Percentiles rank a stretch among this genome's conserved stretches.
phyloP scores from a whole-genome alignment of 1,140 invertebrate genomes.

The Drosophila kanapiae region DNA sequence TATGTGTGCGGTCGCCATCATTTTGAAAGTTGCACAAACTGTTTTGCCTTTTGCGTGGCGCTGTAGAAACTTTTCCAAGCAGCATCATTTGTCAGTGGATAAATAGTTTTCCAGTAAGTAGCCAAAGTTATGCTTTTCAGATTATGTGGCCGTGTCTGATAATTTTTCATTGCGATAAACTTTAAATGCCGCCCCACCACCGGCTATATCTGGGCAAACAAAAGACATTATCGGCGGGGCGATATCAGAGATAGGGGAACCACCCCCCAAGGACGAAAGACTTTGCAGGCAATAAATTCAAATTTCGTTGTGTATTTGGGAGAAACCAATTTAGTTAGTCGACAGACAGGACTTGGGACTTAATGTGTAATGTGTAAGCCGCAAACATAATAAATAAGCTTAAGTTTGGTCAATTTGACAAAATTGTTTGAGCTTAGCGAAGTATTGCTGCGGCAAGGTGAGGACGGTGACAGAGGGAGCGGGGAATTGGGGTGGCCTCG shows the following conservation, averaged over 20 bases:
- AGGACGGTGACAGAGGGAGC: neutral
- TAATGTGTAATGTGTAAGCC: conserved; percentile 78
- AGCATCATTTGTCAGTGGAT: conserved; percentile 83
- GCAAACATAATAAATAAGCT: conserved; percentile 83
- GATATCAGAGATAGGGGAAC: conserved; percentile 24
- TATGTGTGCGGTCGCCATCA: conserved; percentile 28
- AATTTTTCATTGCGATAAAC: conserved; percentile 77
- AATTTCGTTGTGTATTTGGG: conserved; percentile 65
- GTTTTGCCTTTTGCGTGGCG: conserved; percentile 75
- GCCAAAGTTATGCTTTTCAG: conserved; percentile 81
- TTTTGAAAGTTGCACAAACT: conserved; percentile 75
- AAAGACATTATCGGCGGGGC: conserved; percentile 28
- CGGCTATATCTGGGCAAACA: conserved; percentile 4
- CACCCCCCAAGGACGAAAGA: conserved; percentile 5
- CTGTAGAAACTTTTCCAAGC: conserved; percentile 70
- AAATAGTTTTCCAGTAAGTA: conserved; percentile 82
- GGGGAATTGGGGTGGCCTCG: conserved; percentile 9
- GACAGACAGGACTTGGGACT: conserved; percentile 45
- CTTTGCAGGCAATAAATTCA: conserved; percentile 69
- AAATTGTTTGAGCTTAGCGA: conserved; percentile 78
- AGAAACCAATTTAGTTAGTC: conserved; percentile 61
- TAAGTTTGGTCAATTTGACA: conserved; percentile 83
- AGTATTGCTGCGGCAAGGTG: conserved; percentile 44
- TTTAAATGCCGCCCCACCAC: conserved; percentile 48
- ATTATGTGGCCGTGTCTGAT: conserved; percentile 72